Conservation (phyloP, 2,113 vertebrate genomes). For the Ahaetulla prasina region DNA sequence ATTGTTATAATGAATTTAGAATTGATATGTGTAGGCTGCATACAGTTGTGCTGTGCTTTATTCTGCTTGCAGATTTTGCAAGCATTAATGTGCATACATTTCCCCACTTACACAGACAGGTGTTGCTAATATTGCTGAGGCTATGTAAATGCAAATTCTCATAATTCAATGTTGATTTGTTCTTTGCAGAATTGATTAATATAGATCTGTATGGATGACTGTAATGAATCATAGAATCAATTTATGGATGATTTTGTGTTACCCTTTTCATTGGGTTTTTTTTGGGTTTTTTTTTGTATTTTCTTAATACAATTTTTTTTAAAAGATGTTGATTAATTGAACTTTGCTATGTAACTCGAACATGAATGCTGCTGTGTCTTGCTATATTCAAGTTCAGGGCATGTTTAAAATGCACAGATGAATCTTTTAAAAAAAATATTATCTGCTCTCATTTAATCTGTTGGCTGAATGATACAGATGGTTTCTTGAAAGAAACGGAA, state of each 20-base stretch:
- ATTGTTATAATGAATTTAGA: neutral
- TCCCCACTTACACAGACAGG: neutral
- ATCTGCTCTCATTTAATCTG: neutral
- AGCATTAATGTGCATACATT: neutral
- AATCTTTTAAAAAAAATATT: neutral
- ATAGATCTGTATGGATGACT: neutral
- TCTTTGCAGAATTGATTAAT: neutral
- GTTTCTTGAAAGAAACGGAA: neutral
- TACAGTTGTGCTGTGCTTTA: neutral
- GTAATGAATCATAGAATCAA: neutral
- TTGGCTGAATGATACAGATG: neutral
- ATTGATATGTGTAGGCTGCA: neutral
- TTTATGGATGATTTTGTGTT: neutral
- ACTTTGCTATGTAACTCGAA: neutral
- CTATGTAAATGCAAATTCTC: neutral
- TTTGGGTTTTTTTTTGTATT: neutral
- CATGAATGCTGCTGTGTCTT: neutral
- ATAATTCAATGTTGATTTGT: neutral
- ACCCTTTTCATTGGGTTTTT: neutral
- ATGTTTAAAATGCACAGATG: neutral
- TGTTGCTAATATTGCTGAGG: neutral
- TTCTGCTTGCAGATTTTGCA: neutral
- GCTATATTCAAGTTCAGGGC: neutral
- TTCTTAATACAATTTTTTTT: neutral
- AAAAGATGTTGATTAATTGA: neutral